Conservation (phyloP, 2,888 invertebrate genomes). For the Philonicus albiceps region DNA sequence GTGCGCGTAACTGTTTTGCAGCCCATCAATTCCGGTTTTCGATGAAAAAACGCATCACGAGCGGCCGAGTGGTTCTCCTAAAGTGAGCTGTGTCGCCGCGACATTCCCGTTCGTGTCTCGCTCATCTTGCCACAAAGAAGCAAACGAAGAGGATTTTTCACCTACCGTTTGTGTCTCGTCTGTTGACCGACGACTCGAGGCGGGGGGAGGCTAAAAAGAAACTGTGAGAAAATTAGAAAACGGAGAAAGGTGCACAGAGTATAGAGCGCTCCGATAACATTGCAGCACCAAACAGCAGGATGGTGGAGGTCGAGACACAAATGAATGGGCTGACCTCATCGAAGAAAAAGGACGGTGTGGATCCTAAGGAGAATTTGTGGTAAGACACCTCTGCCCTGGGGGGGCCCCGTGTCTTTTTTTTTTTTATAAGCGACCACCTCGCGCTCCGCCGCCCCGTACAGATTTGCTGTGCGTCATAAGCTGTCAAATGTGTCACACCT, state of each 20-base stretch:
- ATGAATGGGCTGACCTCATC: slow-evolving; percentile 46
- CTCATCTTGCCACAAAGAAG: neutral
- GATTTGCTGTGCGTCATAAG: neutral
- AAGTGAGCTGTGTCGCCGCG: slow-evolving; percentile 7
- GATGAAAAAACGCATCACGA: neutral
- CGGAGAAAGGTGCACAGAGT: neutral
- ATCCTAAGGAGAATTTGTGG: slow-evolving; percentile 48
- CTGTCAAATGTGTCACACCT: slow-evolving; percentile 46
- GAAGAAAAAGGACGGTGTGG: slow-evolving; percentile 43
- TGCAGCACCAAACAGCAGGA: neutral
- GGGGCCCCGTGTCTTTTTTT: neutral
- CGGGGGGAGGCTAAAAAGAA: neutral
- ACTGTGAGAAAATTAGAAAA: slow-evolving; percentile 9
- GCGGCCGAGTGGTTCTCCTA: neutral
- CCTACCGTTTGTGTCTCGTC: neutral
- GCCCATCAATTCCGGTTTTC: neutral
- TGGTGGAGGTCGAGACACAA: slow-evolving; percentile 44
- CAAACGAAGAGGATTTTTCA: neutral
- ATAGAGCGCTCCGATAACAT: neutral
- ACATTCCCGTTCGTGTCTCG: neutral
- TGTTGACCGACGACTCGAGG: neutral
- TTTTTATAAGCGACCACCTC: neutral
- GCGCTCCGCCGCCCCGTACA: neutral
- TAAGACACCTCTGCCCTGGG: slow-evolving; percentile 6
- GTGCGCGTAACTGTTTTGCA: neutral